Conservation (phyloP, 1,140 invertebrate species). For the Polypedilum pembai region DNA sequence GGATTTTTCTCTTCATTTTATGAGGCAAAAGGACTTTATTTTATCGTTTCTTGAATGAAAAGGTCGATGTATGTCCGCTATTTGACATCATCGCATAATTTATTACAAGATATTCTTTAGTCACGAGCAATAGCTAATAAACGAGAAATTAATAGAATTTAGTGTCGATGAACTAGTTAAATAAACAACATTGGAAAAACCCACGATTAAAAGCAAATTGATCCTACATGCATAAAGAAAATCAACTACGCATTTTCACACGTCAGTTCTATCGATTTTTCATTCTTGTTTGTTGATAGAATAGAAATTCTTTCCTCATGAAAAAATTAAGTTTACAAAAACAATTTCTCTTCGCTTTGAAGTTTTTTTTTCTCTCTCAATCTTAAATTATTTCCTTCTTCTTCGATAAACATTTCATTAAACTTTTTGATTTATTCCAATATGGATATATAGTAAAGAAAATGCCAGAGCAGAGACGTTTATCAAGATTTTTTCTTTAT, state of each 20-base stretch:
- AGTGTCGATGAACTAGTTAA: background rate
- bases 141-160: background rate
- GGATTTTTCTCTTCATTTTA: background rate
- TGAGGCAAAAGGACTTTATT: background rate
- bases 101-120: no score
- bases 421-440: conserved; percentile 16
- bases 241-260: conserved; percentile 2
- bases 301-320: no score
- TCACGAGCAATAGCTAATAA: no score
- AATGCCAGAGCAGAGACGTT: background rate
- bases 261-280: background rate
- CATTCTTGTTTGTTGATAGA: background rate
- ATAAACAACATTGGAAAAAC: background rate
- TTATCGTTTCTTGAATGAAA: background rate
- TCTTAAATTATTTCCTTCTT: background rate
- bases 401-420: conserved; percentile 7
- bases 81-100: background rate
- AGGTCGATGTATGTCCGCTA: background rate
- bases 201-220: background rate
- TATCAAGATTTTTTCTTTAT: background rate
- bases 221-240: background rate
- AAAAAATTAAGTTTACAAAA: no score
- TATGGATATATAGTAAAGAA: background rate
- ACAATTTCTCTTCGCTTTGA: background rate
- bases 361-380: background rate